These are phyloP conservation scores for Erinaceus europaeus DNA, from an alignment of 2,113 vertebrate species.

Conservation along the genomic window DNA sequence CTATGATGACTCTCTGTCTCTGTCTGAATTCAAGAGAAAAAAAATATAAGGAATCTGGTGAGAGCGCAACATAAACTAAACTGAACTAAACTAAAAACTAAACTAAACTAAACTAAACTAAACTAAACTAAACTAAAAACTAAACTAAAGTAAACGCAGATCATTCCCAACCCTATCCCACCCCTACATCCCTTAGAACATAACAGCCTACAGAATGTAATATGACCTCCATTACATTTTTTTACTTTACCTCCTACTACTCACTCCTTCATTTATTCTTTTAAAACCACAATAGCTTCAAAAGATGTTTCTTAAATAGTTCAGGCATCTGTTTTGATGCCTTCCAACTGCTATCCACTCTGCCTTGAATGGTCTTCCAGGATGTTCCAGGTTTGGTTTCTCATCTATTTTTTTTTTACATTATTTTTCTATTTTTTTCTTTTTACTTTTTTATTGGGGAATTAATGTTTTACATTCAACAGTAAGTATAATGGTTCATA, in stretches of 20 bases:
- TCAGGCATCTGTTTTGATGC: neutral
- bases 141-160: constrained; percentile 15
- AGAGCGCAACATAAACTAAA: too few species aligned
- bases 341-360: neutral
- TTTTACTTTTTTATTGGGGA: too few species aligned
- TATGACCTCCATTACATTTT: neutral
- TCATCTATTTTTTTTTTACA: too few species aligned
- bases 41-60: too few species aligned
- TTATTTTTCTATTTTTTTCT: too few species aligned
- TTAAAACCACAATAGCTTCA: neutral
- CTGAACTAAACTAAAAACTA: too few species aligned
- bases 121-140: too few species aligned
- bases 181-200: neutral
- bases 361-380: neutral
- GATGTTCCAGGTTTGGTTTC: neutral
- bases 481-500: too few species aligned
- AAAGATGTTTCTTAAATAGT: neutral
- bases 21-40: too few species aligned
- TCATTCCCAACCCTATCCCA: neutral
- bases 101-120: too few species aligned
- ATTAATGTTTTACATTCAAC: too few species aligned
- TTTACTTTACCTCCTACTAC: neutral
- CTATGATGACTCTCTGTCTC: too few species aligned
- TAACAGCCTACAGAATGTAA: neutral
- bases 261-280: neutral